Evolutionary conservation across 2,888 invertebrate genomes (phyloP).

Genomic region (Callosobruchus maculatus): DNA sequence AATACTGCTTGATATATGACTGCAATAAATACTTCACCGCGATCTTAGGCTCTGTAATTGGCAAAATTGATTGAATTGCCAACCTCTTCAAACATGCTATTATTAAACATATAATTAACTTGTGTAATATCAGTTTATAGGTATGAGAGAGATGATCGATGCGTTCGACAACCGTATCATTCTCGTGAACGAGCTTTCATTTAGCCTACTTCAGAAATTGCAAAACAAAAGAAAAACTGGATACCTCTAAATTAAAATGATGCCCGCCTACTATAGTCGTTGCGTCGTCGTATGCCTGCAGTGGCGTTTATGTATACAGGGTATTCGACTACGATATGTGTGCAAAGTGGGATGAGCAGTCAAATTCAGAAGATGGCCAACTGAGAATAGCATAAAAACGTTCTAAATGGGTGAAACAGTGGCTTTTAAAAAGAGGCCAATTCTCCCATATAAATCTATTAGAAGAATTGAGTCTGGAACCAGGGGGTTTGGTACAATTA

Average conservation of each 20-base stretch:
- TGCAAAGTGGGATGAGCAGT: too few species aligned
- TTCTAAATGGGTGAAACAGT: too few species aligned
- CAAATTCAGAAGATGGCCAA: too few species aligned
- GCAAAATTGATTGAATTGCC: background rate
- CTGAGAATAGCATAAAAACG: too few species aligned
- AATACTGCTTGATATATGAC: background rate
- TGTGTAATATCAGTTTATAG: background rate
- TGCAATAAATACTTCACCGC: background rate
- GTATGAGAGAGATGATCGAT: background rate
- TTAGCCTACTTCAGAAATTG: background rate
- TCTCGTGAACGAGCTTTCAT: background rate
- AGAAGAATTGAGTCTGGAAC: too few species aligned
- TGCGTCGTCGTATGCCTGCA: background rate
- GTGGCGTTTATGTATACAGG: background rate
- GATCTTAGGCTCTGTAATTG: background rate
- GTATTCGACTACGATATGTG: too few species aligned
- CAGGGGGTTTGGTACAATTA: too few species aligned
- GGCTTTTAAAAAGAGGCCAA: too few species aligned
- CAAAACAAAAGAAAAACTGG: background rate
- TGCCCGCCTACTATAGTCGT: background rate
- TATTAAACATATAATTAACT: background rate
- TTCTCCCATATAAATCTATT: too few species aligned
- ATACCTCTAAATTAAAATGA: background rate
- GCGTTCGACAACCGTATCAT: background rate
- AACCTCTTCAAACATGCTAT: background rate